Conservation (phyloP, 1,140 invertebrate species). For the Microplitis mediator region DNA sequence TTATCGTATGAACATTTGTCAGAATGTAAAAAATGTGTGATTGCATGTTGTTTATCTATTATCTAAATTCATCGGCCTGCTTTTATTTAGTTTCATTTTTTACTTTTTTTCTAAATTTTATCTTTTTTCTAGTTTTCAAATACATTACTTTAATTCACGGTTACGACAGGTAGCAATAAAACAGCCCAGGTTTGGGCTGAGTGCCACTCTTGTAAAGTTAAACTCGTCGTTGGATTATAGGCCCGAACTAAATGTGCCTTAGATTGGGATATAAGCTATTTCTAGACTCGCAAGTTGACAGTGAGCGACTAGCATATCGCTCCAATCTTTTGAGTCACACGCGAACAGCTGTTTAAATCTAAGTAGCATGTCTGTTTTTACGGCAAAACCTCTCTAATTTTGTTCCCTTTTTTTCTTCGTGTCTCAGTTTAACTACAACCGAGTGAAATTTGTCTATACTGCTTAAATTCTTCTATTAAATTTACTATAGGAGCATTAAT, state of each 20-base stretch:
- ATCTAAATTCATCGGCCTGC: conserved; percentile 32
- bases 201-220: conserved; percentile 27
- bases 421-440: too few relatives aligned
- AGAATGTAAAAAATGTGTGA: conserved; percentile 42
- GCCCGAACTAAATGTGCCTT: conserved; percentile 17
- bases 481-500: too few relatives aligned
- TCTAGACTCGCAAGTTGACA: neutral
- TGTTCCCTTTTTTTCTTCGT: too few relatives aligned
- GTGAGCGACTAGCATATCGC: neutral
- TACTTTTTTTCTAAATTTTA: neutral
- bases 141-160: conserved; percentile 12
- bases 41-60: conserved; percentile 42
- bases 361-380: neutral
- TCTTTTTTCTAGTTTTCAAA: neutral
- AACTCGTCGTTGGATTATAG: conserved; percentile 27
- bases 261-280: neutral
- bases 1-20: neutral
- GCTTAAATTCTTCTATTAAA: too few relatives aligned
- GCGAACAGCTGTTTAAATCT: neutral
- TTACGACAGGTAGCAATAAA: conserved; percentile 14
- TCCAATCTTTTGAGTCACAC: conserved; percentile 2
- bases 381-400: neutral
- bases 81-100: too few relatives aligned
- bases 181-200: conserved; percentile 7
- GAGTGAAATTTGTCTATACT: neutral